Evolutionary conservation across 2,113 vertebrate genomes (phyloP), one percentile per base, ranked within the genome.

Genomic region (Vanacampus margaritifer): DNA sequence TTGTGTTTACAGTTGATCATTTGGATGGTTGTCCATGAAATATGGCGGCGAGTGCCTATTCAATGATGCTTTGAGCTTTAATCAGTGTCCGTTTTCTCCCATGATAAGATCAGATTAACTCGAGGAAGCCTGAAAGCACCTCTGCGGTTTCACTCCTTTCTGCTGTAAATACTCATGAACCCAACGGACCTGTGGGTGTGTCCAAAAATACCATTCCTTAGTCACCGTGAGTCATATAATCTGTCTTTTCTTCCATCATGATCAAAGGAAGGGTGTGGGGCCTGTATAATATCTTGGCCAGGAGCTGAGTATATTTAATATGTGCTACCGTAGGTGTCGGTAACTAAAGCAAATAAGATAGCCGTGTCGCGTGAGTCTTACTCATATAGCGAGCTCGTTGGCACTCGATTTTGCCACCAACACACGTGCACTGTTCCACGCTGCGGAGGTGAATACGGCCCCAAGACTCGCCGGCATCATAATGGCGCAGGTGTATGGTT

Each of bases 381-480:
- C 97, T 89, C 88, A 75, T 91, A 79, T 95, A 93, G 19, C 36
- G 82, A 0, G 86, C 82, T 1, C 9, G 81, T 37, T 76, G 37
- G 6, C 95, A 98, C 60, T 17, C 32, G 0, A 62, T 84, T 19
- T 66, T 83, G 36, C 93, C 83, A 0, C 82, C 60, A 2, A 35
- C 36, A 16, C 97, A 99, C 0, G 1, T 3, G 71, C 97, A 98
- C 68, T 89, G 86, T 64, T 98, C 92, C 82, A 96, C 93, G 0
- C 17, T 87, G 14, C 93, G 94, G 17, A 81, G 69, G 48, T 90
- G 87, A 76, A 94, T 94, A 9, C 93, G 93, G 68, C 93, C 87
- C 97, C 97, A 99, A 45, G 81, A 92, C 36, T 79, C 82, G 2
- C 91, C 94, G 6, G 6, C 72, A 78, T 94, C 92, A 86, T 98